Base-by-base conservation (phyloP, 2,113 vertebrate species). In the Mellivora capensis region DNA sequence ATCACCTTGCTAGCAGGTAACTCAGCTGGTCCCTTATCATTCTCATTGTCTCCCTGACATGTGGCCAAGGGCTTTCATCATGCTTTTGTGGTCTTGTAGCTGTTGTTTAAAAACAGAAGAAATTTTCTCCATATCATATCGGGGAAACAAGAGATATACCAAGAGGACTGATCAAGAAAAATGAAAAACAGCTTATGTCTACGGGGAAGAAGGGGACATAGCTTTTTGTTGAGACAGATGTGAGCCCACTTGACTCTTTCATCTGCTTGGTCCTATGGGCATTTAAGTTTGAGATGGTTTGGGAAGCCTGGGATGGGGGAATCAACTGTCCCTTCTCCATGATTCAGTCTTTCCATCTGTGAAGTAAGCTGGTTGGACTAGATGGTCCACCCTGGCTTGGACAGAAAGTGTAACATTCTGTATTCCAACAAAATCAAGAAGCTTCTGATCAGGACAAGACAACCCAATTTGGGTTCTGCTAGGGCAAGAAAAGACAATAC, bases 401-500 rank as follows among this genome's bases (percentile, higher is more conserved):
- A 62, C 12, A 93, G 14, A 93, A 80, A 91, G 47, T 52, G 71
- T 47, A 71, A 88, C 13, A 64, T 39, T 37, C 23, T 79, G 20
- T 18, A 27, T 69, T 61, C 69, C 49, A 69, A 7, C 18, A 67
- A 84, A 95, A 54, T 23, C n/a, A 18, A 29, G 34, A 47, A 85
- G 2, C 21, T 3, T 87, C 87, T 49, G 27, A 80, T 74, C 89
- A 87, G 27, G 52, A 91, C 21, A 25, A 72, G 12, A 71, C 21
- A 71, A 52, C 31, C n/a, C 10, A 37, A 52, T 34, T 1, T 6
- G n/a, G 18, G 29, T 52, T 17, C 61, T 81, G 39, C 49, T 12
- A 37, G 27, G 29, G 69, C 81, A 93, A 83, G 54, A 82, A 84
- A 97, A 97, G 94, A 72, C 96, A 97, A 97, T 37, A 96, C 87